These are phyloP conservation scores for Amia ocellicauda DNA, from an alignment of 2,113 vertebrate species.

Conservation along the genomic window DNA sequence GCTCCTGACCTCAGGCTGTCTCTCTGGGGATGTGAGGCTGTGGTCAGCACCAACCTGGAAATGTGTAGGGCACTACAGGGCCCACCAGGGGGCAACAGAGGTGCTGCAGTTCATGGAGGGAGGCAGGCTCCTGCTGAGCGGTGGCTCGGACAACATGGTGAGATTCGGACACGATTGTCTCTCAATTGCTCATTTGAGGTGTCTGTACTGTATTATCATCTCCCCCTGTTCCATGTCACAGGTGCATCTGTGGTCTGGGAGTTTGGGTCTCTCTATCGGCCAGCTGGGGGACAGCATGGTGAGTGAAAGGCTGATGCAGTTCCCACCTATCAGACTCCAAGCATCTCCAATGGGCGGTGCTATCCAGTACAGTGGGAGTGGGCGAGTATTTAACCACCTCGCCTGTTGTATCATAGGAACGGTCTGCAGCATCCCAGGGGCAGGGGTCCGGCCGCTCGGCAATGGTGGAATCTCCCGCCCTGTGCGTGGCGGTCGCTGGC, in stretches of 20 bases:
- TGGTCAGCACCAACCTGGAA: slow-evolving; percentile 70
- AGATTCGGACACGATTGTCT: slow-evolving; percentile 21
- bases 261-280: slow-evolving; percentile 59
- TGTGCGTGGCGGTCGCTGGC: slow-evolving; percentile 64
- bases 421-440: slow-evolving; percentile 36
- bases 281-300: slow-evolving; percentile 47
- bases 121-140: slow-evolving; percentile 66
- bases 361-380: too few relatives aligned
- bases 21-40: slow-evolving; percentile 71
- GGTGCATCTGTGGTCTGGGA: slow-evolving; percentile 80
- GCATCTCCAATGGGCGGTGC: too few relatives aligned
- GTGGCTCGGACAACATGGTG: slow-evolving; percentile 74
- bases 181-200: too few relatives aligned
- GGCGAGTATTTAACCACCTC: too few relatives aligned
- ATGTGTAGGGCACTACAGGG: slow-evolving; percentile 67
- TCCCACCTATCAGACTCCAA: too few relatives aligned
- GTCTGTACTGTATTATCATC: too few relatives aligned
- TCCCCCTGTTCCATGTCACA: slow-evolving; percentile 45
- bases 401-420: slow-evolving; percentile 16
- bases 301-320: slow-evolving; percentile 19
- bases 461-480: slow-evolving; percentile 50
- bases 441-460: slow-evolving; percentile 6
- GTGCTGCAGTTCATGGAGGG: slow-evolving; percentile 58
- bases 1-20: slow-evolving; percentile 66
- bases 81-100: slow-evolving; percentile 64